Base-by-base conservation (phyloP, 2,113 vertebrate species). In the Brachionichthys hirsutus region DNA sequence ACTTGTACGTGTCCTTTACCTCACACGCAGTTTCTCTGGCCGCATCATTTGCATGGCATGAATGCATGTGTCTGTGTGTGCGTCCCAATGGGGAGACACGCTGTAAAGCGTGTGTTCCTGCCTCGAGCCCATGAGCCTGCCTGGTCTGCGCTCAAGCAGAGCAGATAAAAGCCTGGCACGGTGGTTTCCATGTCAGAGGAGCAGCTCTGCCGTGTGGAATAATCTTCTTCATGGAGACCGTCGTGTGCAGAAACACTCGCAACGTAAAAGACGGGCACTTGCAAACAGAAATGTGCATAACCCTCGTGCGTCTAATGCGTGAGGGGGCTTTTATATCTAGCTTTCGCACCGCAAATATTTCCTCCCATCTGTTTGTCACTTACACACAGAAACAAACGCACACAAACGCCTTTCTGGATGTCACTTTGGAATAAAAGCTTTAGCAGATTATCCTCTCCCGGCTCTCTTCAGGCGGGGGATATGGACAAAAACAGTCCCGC, bases 401-500 rank as follows among this genome's bases (percentile, higher is more conserved):
- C 50, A 52, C 46, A 50, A 22, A 36, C 6, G 61, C 50, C 40
- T 63, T 69, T 70, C 24, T 62, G 48, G 51, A 68, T 72, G 75
- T 75, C 75, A 76, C 70, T 61, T 38, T 57, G 54, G 22, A 78
- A 65, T 76, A 76, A 76, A 85, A 80, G 59, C 70, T 56, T 70
- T 2, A 51, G 58, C 22, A 84, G 84, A 86, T 89, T 82, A 86
- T 85, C 82, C 75, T 69, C 43, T 54, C 56, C 77, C 84, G 73
- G 64, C 75, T 84, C 54, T 73, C 52, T 49, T 76, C 74, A 77
- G 55, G 35, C 70, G 51, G 58, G 58, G 41, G 54, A 83, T 80
- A 79, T 72, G 17, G 41, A 62, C 34, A 51, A 11, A 30, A 45
- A 36, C 45, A 42, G 45, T 24, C 64, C 51, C 35, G 17, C 15